Base-by-base conservation (phyloP, 2,113 vertebrate genomes). In the Lycaon pictus region DNA sequence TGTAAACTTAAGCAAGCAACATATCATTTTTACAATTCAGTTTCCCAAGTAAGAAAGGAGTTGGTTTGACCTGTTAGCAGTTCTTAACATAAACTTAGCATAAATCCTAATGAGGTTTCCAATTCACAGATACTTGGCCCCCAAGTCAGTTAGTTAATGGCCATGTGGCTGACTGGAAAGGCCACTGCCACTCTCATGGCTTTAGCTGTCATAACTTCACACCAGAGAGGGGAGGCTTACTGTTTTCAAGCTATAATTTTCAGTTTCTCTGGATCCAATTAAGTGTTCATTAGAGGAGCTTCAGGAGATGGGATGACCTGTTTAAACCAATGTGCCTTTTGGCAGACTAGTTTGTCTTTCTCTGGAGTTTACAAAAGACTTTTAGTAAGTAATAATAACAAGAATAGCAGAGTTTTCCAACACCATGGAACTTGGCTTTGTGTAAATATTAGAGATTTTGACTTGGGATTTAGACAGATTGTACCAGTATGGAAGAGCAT, bases 31-130 rank as follows among this genome's bases (percentile, higher is more conserved):
- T 62, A 88, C 27, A 87, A 53, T 63, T 88, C 83, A 48, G 53
- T 35, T 69, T n/a, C 51, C 53, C 13, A 2, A 60, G 53, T 81
- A 58, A 71, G 74, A 88, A 71, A 79, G 88, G 51, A 80, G 29
- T 55, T 71, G 76, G 15, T 88, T 71, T 81, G 27, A 94, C 37
- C 29, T 87, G 65, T 87, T 96, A 82, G 32, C 69, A 63, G 22
- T 93, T 85, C 29, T 88, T 89, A 83, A 2, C 37, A 95, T 58
- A 90, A 90, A 76, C 51, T 84, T 87, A 84, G 23, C n/a, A 88
- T 48, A 56, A 90, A 86, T 65, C 56, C 63, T 58, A 81, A n/a
- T 72, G 56, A 67, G 17, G 48, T 67, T 90, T 91, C 53, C 35
- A 29, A 11, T 55, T 90, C 82, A 71, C 23, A 92, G n/a, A 62